phyloP scores from a whole-genome alignment of 2,888 invertebrate species.

The Lapara coniferarum region DNA sequence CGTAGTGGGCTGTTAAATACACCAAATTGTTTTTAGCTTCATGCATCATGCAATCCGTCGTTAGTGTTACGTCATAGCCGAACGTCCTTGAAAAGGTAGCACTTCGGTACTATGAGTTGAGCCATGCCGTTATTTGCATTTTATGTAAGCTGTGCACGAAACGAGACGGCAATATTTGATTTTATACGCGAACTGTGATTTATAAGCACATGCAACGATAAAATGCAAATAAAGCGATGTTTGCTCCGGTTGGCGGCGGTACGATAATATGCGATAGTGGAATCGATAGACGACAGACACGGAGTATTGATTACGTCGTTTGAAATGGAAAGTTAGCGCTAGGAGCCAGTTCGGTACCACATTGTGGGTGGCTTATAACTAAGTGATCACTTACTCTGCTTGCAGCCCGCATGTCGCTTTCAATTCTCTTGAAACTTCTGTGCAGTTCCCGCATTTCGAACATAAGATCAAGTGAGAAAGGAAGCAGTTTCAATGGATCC shows the following conservation, averaged over 20 bases:
- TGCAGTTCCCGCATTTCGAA: slow-evolving; percentile 91
- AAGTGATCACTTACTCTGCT: slow-evolving; percentile 67
- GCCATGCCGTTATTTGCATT: slow-evolving; percentile 78
- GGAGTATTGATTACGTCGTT: slow-evolving; percentile 46
- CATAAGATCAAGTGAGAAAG: slow-evolving; percentile 91
- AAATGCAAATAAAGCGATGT: slow-evolving; percentile 83
- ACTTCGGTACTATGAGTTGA: slow-evolving; percentile 51
- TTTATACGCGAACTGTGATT: slow-evolving; percentile 66
- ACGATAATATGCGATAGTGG: slow-evolving; percentile 59
- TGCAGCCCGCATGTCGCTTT: slow-evolving; percentile 80
- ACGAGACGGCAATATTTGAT: slow-evolving; percentile 60
- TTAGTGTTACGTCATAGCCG: slow-evolving; percentile 55
- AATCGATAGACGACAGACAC: slow-evolving; percentile 55
- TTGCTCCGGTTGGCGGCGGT: slow-evolving; percentile 59
- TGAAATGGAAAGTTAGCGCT: slow-evolving; percentile 36
- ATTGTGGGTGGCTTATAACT: not conserved
- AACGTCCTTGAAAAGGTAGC: slow-evolving; percentile 54
- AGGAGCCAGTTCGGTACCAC: not conserved
- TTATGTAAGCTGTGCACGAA: slow-evolving; percentile 82
- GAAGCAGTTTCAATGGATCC: slow-evolving; percentile 90
- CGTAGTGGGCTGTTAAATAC: slow-evolving; percentile 82
- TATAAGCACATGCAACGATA: slow-evolving; percentile 81
- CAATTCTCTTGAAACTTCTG: slow-evolving; percentile 88
- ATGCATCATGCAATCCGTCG: slow-evolving; percentile 74
- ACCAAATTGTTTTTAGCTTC: slow-evolving; percentile 74